phyloP scores from a whole-genome alignment of 2,888 invertebrate species.

The Aphodius granarius region DNA sequence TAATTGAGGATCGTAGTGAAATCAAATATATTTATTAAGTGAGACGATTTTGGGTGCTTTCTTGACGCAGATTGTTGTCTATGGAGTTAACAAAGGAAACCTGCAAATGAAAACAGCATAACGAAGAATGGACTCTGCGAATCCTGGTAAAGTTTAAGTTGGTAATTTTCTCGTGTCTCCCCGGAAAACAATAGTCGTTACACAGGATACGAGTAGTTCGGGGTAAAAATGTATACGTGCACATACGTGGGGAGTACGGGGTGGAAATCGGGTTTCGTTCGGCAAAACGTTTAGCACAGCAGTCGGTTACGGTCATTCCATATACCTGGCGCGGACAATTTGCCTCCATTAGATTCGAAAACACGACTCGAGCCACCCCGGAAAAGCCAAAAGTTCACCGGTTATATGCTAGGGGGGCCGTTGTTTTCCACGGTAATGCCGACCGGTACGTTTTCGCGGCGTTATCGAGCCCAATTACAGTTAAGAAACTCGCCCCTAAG shows the following conservation, averaged over 20 bases:
- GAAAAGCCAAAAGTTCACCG: not conserved
- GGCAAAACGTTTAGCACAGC: constrained; percentile 1
- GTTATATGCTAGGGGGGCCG: not conserved
- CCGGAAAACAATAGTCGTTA: not conserved
- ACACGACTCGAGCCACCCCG: constrained; percentile 4
- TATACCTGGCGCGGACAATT: constrained; percentile 9
- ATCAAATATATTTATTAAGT: too few species aligned
- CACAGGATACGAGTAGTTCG: not conserved
- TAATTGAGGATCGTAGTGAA: too few species aligned
- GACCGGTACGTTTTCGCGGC: not conserved
- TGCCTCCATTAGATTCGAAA: constrained; percentile 4
- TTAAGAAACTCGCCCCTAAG: constrained; percentile 6
- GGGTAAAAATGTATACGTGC: not conserved
- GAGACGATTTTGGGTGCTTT: too few species aligned
- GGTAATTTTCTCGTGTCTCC: not conserved
- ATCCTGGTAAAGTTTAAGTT: not conserved
- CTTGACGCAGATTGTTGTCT: too few species aligned
- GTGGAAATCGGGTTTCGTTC: not conserved
- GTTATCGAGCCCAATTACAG: constrained; percentile 4
- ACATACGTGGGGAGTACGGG: not conserved
- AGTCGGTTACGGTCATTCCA: constrained; percentile 11
- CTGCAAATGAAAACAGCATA: too few species aligned
- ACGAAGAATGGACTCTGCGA: too few species aligned
- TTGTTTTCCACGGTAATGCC: constrained; percentile 8
- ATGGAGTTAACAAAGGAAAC: too few species aligned